Evolutionary conservation across 1,140 invertebrate genomes (phyloP), one percentile per base, ranked within the genome.

Genomic region (Pachyrhynchus sulphureomaculatus): DNA sequence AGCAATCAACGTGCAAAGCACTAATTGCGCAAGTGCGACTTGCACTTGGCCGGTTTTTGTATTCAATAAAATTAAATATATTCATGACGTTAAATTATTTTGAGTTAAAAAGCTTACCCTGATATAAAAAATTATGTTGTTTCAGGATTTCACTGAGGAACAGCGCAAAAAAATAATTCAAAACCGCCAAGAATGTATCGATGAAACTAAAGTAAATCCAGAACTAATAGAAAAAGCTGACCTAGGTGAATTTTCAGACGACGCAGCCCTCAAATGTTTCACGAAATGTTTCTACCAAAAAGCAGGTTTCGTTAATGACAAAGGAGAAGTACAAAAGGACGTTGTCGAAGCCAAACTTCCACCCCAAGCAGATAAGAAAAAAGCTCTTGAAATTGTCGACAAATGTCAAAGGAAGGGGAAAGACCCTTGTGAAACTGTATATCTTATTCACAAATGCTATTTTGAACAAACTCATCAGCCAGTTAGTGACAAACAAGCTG

Each of bases 361-460:
- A 10, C 48, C 62, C 24, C 66, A 68, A 33, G 65, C 65, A 9
- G 69, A 74, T 34, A 69, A 61, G 18, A 67, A 72, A 24, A 68
- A 65, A n/a, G 71, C 67, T 8, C 42, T 70, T 18, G 60, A 48
- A 33, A 59, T 72, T 13, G 65, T 80, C 4, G 76, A 78, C 13
- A 72, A 75, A 53, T 80, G 79, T 54, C 69, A 69, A 24, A 74
- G 74, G 33, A 75, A 80, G 48, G 81, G 80, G 51, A 76, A 72
- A 26, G 72, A 77, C 44, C 63, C 73, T 2, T 76, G 76, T 10
- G 80, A 81, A 23, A 80, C 75, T 0, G 76, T 76, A 2, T 81
- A 73, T 41, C 68, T 78, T 60, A 75, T 81, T 4, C 79, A 78
- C 53, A 80, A 80, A 67, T 81, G 80, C 65, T 81, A 80, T 53